Evolutionary conservation across 1,140 invertebrate genomes (phyloP).

Genomic region (Drosophila simulans): DNA sequence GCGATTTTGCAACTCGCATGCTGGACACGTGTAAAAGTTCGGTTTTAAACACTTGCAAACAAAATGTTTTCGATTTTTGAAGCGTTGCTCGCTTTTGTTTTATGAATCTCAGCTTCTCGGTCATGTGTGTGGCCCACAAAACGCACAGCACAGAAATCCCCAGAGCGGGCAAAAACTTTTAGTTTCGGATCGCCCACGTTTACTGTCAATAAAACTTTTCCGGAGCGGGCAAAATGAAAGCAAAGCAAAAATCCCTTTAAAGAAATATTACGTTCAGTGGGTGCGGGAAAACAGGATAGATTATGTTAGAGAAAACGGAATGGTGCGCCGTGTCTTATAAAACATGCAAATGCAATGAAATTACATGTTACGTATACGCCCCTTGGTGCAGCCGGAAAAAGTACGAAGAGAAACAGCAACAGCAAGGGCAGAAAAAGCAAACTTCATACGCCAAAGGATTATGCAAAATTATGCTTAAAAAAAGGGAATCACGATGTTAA

Average conservation of each 20-base stretch:
- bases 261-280: conserved; percentile 8
- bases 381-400: conserved; percentile 48
- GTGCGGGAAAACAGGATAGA: conserved; percentile 55
- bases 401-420: conserved; percentile 10
- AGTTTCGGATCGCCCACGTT: conserved; percentile 75
- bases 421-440: conserved; percentile 12
- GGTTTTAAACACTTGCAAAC: conserved; percentile 78
- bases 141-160: conserved; percentile 54
- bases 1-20: conserved; percentile 52
- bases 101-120: conserved; percentile 64
- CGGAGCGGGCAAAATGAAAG: conserved; percentile 58
- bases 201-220: conserved; percentile 81
- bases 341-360: conserved; percentile 81
- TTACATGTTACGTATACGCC: conserved; percentile 81
- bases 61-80: conserved; percentile 65
- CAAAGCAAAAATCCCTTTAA: conserved; percentile 22
- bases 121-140: conserved; percentile 14
- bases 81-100: conserved; percentile 63
- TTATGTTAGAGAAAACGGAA: conserved; percentile 25
- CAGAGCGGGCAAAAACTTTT: conserved; percentile 70
- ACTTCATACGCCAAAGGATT: conserved; percentile 65
- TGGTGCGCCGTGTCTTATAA: conserved; percentile 48
- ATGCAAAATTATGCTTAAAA: conserved; percentile 77
- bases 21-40: conserved; percentile 79
- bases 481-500: neutral